Percentiles rank a stretch among this genome's conserved stretches.
Conservation (phyloP, 2,888 invertebrate species). For the Lycophotia porphyrea region DNA sequence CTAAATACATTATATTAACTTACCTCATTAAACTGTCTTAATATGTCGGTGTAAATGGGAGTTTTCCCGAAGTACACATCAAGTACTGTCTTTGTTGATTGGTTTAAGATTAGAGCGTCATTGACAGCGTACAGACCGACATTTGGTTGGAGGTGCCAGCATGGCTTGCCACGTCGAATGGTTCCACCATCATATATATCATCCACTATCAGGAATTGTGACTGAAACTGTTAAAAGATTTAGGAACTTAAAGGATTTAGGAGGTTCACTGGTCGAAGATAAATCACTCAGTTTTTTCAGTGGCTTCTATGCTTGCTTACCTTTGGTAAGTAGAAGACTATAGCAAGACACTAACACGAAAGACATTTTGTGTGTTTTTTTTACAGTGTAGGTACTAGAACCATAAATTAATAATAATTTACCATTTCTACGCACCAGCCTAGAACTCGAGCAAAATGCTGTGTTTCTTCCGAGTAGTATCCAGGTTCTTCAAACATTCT, state of each 20-base stretch:
- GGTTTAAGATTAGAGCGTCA: constrained; percentile 36
- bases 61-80: constrained; percentile 34
- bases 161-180: constrained; percentile 41
- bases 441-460: constrained; percentile 51
- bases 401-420: neutral
- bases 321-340: neutral
- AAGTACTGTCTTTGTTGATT: constrained; percentile 33
- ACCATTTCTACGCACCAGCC: constrained; percentile 61
- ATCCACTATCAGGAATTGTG: constrained; percentile 27
- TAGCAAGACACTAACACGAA: neutral
- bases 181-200: constrained; percentile 32
- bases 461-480: constrained; percentile 39
- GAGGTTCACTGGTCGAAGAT: neutral
- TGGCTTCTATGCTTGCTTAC: too few relatives aligned
- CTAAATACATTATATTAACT: neutral
- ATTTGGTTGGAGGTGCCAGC: constrained; percentile 41
- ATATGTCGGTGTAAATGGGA: constrained; percentile 29
- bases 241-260: neutral
- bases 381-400: neutral
- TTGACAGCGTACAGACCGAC: constrained; percentile 37
- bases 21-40: constrained; percentile 42
- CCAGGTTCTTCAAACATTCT: constrained; percentile 47
- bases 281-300: too few relatives aligned
- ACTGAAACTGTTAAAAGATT: constrained; percentile 18
- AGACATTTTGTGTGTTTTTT: too few relatives aligned